A percentile compares a stretch with the other conserved stretches of the same genome.
phyloP scores from a whole-genome alignment of 2,113 vertebrate genomes.

The Oncorhynchus nerka region DNA sequence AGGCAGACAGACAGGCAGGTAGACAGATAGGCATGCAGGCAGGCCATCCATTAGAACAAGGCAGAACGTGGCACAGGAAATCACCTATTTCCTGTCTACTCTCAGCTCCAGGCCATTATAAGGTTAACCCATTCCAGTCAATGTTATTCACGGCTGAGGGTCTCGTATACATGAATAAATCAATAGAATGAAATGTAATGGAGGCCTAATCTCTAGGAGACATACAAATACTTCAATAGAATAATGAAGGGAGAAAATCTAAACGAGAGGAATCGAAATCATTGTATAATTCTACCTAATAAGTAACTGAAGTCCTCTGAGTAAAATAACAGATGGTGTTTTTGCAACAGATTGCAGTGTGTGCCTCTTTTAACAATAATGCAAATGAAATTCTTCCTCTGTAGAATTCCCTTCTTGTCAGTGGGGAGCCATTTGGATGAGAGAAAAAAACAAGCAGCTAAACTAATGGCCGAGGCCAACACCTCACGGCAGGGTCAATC shows the following conservation, averaged over 20 bases:
- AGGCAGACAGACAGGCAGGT: rapidly evolving
- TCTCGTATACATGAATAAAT: conserved; percentile 45
- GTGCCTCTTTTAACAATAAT: conserved; percentile 68
- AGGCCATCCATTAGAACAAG: no score
- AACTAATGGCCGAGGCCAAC: conserved; percentile 53
- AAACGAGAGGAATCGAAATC: conserved; percentile 53
- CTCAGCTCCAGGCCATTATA: neutral
- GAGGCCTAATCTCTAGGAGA: conserved; percentile 20
- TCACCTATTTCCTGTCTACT: no score
- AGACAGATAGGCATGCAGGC: no score
- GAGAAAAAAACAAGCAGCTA: conserved; percentile 50
- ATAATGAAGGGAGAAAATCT: conserved; percentile 18
- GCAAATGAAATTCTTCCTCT: conserved; percentile 62
- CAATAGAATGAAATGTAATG: conserved; percentile 13
- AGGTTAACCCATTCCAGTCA: conserved; percentile 15
- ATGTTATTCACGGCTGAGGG: conserved; percentile 16
- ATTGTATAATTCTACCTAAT: conserved; percentile 67
- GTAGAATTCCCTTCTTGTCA: conserved; percentile 48
- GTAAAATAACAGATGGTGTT: conserved; percentile 66
- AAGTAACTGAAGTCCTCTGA: conserved; percentile 60
- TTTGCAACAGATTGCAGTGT: conserved; percentile 67
- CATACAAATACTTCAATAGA: conserved; percentile 43
- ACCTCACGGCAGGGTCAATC: conserved; percentile 46
- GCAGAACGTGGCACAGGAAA: no score
- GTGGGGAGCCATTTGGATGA: conserved; percentile 57